Evolutionary conservation across 2,797 vertebrate genomes (phyloP).

Genomic region (Microctenopoma steveboyesi): DNA sequence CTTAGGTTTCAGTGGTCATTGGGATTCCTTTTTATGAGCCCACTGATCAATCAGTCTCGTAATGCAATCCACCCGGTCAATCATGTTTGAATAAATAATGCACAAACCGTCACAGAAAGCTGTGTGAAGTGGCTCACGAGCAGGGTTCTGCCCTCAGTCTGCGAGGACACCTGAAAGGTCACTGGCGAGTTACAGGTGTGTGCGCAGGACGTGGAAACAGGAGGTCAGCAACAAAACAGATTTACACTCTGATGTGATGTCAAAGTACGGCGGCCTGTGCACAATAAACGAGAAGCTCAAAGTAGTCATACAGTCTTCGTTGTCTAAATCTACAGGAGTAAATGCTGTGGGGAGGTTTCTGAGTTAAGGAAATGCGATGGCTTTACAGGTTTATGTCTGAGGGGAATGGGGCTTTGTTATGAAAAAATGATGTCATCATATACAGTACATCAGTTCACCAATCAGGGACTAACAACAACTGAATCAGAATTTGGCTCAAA

Average conservation of each 20-base stretch:
- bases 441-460: not conserved
- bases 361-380: not conserved
- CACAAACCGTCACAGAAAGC: constrained; percentile 68
- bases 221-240: not conserved
- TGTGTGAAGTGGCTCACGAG: constrained; percentile 58
- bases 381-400: not conserved
- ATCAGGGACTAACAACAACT: not conserved
- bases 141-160: constrained; percentile 53
- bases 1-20: constrained; percentile 71
- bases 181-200: not conserved
- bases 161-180: constrained; percentile 39
- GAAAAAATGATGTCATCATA: not conserved
- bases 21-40: constrained; percentile 73
- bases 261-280: not conserved
- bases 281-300: constrained; percentile 5
- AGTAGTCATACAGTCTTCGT: not conserved
- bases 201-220: not conserved
- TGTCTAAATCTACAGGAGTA: not conserved
- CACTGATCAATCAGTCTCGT: constrained; percentile 72
- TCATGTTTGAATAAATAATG: constrained; percentile 80
- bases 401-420: not conserved
- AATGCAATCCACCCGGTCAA: constrained; percentile 75
- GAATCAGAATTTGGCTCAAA: not conserved
- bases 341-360: not conserved
- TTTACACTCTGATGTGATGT: not conserved